These are phyloP conservation scores for Acipenser ruthenus DNA, from an alignment of 2,797 vertebrate genomes.

Conservation along the genomic window DNA sequence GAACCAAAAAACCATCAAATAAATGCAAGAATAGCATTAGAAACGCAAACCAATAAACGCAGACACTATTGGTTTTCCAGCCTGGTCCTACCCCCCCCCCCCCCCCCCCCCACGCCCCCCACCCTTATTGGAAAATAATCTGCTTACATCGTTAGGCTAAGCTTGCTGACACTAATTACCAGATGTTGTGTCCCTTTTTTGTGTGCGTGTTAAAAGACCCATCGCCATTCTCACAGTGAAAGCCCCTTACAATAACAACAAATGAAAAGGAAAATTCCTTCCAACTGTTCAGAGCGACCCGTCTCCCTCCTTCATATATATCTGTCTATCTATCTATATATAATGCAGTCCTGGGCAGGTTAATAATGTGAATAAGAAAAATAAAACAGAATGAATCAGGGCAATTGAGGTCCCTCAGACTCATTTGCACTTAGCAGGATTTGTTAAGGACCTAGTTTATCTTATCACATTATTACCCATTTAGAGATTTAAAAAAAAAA, in stretches of 20 bases:
- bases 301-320: slow-evolving; percentile 50
- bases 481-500: slow-evolving; percentile 72
- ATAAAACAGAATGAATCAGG: slow-evolving; percentile 73
- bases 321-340: slow-evolving; percentile 46
- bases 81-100: too few relatives aligned
- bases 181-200: slow-evolving; percentile 83
- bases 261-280: slow-evolving; percentile 68
- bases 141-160: slow-evolving; percentile 96
- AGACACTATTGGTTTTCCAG: too few relatives aligned
- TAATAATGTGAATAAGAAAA: slow-evolving; percentile 78
- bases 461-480: slow-evolving; percentile 93
- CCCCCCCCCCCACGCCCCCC: too few relatives aligned
- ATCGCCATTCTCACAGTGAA: slow-evolving; percentile 73
- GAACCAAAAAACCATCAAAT: too few relatives aligned
- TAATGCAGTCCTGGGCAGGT: slow-evolving; percentile 79
- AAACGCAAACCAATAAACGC: too few relatives aligned
- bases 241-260: slow-evolving; percentile 76
- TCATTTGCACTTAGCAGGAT: slow-evolving; percentile 79
- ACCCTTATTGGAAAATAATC: slow-evolving; percentile 75
- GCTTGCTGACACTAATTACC: slow-evolving; percentile 93
- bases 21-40: too few relatives aligned
- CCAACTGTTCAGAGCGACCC: slow-evolving; percentile 64
- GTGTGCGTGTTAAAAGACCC: slow-evolving; percentile 72
- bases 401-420: slow-evolving; percentile 86
- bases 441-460: slow-evolving; percentile 78